Percentiles rank a stretch among this genome's conserved stretches.
phyloP scores from a whole-genome alignment of 2,113 vertebrate species.

The Paralichthys olivaceus region DNA sequence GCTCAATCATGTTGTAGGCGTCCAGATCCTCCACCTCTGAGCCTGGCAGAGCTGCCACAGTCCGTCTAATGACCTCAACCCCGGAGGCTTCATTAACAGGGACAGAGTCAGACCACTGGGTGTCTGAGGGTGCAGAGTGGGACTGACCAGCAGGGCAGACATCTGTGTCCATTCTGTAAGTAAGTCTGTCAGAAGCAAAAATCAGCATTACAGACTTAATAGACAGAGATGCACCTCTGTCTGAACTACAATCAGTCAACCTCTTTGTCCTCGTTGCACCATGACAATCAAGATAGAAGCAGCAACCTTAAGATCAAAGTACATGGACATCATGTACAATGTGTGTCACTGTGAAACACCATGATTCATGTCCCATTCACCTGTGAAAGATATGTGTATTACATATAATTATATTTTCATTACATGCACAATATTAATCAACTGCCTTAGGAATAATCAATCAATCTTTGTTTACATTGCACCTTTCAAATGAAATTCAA shows the following conservation, averaged over 20 bases:
- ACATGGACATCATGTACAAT: conserved; percentile 4
- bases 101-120: neutral
- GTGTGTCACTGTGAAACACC: neutral
- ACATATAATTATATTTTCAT: too few relatives aligned
- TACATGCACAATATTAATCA: too few relatives aligned
- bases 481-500: too few relatives aligned
- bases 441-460: too few relatives aligned
- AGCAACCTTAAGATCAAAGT: conserved; percentile 48
- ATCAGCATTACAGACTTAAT: neutral
- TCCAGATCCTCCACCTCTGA: conserved; percentile 74
- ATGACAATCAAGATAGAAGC: conserved; percentile 34
- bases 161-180: conserved; percentile 65
- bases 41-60: neutral
- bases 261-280: neutral
- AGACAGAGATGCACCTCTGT: too few relatives aligned
- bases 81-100: neutral
- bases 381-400: too few relatives aligned
- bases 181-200: conserved; percentile 25
- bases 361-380: too few relatives aligned
- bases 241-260: neutral
- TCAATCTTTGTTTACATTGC: too few relatives aligned
- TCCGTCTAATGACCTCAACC: neutral
- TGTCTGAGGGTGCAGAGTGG: neutral
- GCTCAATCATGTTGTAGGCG: conserved; percentile 74
- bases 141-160: conserved; percentile 21